These are phyloP conservation scores for Drepana falcataria DNA, from an alignment of 2,888 invertebrate genomes.

Conservation along the genomic window DNA sequence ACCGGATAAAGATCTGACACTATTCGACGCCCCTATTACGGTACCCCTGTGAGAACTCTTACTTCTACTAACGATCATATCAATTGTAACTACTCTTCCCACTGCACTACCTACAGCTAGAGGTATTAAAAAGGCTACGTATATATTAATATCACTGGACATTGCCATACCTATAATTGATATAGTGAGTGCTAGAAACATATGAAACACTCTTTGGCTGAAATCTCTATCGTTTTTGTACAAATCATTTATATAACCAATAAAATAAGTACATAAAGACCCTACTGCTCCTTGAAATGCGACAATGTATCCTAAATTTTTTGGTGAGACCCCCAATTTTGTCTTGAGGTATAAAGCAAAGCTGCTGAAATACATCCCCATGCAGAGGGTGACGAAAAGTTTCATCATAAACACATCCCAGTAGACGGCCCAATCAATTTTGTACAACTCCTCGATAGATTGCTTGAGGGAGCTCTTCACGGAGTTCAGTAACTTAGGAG, in stretches of 20 bases:
- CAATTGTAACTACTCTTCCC: conserved; percentile 65
- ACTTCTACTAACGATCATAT: conserved; percentile 67
- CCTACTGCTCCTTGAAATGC: conserved; percentile 70
- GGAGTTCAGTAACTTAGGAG: conserved; percentile 27
- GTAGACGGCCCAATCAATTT: conserved; percentile 69
- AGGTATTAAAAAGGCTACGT: conserved; percentile 62
- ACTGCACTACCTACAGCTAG: conserved; percentile 62
- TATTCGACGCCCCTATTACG: conserved; percentile 75
- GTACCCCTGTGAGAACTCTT: conserved; percentile 72
- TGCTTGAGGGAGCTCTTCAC: conserved; percentile 31
- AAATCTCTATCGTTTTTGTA: conserved; percentile 58
- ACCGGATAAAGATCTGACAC: conserved; percentile 74
- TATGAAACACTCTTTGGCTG: conserved; percentile 55
- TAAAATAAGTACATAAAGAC: conserved; percentile 58
- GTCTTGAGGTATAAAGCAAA: conserved; percentile 66
- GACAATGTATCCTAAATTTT: conserved; percentile 73
- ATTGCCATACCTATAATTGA: conserved; percentile 58
- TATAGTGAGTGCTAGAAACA: conserved; percentile 55
- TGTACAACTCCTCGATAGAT: conserved; percentile 55
- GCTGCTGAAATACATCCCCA: conserved; percentile 67
- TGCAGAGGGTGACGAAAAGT: conserved; percentile 65
- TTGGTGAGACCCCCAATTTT: conserved; percentile 61
- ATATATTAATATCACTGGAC: conserved; percentile 49
- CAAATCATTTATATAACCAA: conserved; percentile 55
- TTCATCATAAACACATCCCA: conserved; percentile 73